Evolutionary conservation across 2,797 vertebrate genomes (phyloP).

Genomic region (Antennarius maculatus): DNA sequence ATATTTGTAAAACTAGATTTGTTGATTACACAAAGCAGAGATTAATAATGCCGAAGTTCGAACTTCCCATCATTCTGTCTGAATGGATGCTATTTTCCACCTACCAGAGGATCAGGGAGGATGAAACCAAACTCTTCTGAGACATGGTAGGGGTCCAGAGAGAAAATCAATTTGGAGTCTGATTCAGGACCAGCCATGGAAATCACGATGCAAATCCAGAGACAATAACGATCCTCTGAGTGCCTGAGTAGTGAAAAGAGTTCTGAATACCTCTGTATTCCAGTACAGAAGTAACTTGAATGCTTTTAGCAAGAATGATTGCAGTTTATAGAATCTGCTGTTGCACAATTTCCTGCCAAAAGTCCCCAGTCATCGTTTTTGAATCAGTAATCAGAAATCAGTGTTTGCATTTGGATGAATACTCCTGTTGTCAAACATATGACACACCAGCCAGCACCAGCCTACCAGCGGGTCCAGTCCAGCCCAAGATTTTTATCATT

Average conservation of each 20-base stretch:
- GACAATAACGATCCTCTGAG: constrained; percentile 20
- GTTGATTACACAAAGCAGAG: not conserved
- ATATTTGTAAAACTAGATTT: no score
- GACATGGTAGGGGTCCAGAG: constrained; percentile 81
- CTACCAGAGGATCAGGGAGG: constrained; percentile 89
- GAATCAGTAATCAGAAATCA: no score
- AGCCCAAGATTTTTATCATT: no score
- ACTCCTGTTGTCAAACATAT: no score
- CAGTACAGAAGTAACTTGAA: no score
- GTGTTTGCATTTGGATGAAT: no score
- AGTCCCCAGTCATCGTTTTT: no score
- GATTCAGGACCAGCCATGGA: constrained; percentile 63
- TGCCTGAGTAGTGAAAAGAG: constrained; percentile 31
- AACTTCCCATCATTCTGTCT: not conserved
- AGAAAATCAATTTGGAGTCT: constrained; percentile 52
- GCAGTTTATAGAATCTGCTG: not conserved
- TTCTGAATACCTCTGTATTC: constrained; percentile 3
- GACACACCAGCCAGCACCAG: no score
- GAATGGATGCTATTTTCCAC: constrained; percentile 45
- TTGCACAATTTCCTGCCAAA: no score
- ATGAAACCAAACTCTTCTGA: constrained; percentile 90
- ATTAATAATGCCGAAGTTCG: not conserved
- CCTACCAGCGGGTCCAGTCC: no score
- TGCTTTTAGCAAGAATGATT: constrained; percentile 26
- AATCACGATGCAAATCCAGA: constrained; percentile 17